Percentiles rank a stretch among this genome's conserved stretches.
These are phyloP conservation scores for Chloropsis hardwickii DNA, from an alignment of 2,113 vertebrate genomes.

Conservation along the genomic window DNA sequence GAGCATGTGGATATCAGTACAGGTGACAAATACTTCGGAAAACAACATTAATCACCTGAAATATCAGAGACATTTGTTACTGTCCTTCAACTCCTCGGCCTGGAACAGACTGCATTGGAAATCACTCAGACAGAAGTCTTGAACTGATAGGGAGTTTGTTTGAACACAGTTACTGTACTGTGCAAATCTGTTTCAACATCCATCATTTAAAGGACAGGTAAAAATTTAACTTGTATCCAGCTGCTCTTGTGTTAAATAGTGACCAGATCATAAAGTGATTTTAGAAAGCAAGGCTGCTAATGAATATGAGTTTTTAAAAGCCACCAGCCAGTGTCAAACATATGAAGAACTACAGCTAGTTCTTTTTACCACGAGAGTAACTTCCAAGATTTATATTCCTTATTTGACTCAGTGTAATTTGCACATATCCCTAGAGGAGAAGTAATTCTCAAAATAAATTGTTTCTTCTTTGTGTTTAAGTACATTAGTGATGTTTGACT, in stretches of 20 bases:
- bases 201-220: neutral
- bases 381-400: neutral
- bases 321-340: neutral
- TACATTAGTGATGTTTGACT: neutral
- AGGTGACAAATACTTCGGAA: slow-evolving; percentile 48
- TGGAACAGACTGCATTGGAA: slow-evolving; percentile 54
- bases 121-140: slow-evolving; percentile 29
- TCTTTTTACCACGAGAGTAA: neutral
- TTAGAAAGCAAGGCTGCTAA: neutral
- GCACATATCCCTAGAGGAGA: neutral
- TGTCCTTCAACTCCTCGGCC: slow-evolving; percentile 37
- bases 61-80: slow-evolving; percentile 51
- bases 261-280: neutral
- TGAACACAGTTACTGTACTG: neutral
- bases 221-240: neutral
- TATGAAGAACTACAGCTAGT: neutral
- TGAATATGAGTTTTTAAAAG: neutral
- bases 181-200: neutral
- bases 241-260: neutral
- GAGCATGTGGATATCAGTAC: neutral
- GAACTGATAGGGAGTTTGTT: neutral
- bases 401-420: neutral
- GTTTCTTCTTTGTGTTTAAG: neutral
- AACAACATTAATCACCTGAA: slow-evolving; percentile 65
- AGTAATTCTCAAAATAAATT: neutral